Conservation (phyloP, 1,140 invertebrate species). For the Contarinia nasturtii region DNA sequence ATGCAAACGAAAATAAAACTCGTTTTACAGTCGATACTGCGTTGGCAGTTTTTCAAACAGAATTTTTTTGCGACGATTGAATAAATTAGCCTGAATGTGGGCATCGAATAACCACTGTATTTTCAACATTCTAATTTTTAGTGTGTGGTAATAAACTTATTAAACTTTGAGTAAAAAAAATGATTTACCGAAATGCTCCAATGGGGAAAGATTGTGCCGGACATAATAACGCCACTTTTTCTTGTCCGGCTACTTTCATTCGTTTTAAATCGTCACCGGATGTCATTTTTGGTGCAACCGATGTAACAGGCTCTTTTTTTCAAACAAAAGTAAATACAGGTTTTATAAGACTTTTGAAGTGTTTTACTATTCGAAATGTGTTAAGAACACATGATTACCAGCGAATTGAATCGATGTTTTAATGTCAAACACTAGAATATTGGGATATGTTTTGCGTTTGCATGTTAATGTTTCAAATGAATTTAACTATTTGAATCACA, state of each 20-base stretch:
- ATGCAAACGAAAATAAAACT: slow-evolving; percentile 6
- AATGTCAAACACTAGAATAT: no score
- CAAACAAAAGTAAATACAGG: no score
- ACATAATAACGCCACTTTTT: slow-evolving; percentile 33
- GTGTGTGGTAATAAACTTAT: background rate
- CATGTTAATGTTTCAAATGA: no score
- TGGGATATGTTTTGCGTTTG: no score
- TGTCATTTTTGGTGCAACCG: slow-evolving; percentile 37
- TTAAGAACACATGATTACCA: no score
- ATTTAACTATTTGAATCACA: background rate
- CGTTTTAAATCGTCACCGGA: slow-evolving; percentile 34
- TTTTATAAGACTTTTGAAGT: no score
- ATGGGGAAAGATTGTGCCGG: slow-evolving; percentile 45
- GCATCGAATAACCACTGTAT: background rate
- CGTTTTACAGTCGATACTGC: no score
- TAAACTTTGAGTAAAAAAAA: no score
- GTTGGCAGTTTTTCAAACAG: no score
- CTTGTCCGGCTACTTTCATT: slow-evolving; percentile 22
- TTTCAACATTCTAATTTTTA: background rate
- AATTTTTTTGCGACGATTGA: no score
- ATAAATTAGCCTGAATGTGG: slow-evolving; percentile 7
- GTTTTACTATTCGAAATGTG: no score
- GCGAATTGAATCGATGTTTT: no score
- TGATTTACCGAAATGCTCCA: slow-evolving; percentile 44
- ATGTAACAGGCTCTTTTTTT: slow-evolving; percentile 34